Evolutionary conservation across 2,113 vertebrate genomes (phyloP).

Genomic region (Mixornis gularis): DNA sequence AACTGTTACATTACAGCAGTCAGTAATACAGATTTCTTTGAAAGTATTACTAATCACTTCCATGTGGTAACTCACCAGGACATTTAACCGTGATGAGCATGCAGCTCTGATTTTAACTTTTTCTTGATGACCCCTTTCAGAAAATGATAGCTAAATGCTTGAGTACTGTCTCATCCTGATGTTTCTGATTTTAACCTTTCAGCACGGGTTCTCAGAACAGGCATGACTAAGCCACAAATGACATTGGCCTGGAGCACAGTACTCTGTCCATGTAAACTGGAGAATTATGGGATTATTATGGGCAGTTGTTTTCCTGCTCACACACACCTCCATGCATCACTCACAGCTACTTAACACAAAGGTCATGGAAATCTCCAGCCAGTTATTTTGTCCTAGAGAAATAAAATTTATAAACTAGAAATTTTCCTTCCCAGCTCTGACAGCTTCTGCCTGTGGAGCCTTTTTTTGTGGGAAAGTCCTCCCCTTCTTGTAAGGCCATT

Average conservation of each 20-base stretch:
- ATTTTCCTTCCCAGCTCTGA: background rate
- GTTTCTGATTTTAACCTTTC: background rate
- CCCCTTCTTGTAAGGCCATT: background rate
- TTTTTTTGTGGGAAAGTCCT: background rate
- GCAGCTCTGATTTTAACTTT: background rate
- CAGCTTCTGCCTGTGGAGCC: background rate
- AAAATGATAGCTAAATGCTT: background rate
- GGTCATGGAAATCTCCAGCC: background rate
- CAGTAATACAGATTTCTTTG: background rate
- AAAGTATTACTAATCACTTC: background rate
- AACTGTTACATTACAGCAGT: background rate
- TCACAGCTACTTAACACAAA: background rate
- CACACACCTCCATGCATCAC: background rate
- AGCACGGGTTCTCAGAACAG: background rate
- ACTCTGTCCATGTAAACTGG: background rate
- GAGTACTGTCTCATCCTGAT: background rate
- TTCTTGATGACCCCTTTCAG: background rate
- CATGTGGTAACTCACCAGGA: background rate
- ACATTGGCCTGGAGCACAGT: background rate
- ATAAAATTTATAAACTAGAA: background rate
- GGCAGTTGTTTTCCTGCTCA: background rate
- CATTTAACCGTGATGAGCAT: background rate
- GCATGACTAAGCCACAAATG: background rate
- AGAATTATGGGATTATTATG: background rate
- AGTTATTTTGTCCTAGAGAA: background rate